Conservation (phyloP, 1,140 invertebrate genomes). For the Neodiprion virginianus region DNA sequence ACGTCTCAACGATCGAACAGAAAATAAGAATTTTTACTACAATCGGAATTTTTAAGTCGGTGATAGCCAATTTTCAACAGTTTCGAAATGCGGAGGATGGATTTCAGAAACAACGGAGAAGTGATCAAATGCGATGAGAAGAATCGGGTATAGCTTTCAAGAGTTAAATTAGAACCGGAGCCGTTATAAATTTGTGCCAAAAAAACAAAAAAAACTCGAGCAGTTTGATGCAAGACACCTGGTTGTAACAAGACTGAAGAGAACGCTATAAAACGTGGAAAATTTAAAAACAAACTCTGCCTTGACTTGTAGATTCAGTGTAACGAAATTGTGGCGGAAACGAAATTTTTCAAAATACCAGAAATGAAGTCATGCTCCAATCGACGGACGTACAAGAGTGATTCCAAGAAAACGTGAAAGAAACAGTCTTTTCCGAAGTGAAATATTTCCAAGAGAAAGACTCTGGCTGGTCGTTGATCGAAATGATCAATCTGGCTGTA, state of each 20-base stretch:
- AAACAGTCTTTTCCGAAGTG: too few species aligned
- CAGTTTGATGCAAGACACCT: neutral
- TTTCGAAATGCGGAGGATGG: neutral
- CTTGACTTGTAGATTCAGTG: constrained; percentile 6
- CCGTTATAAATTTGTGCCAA: neutral
- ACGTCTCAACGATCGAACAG: neutral
- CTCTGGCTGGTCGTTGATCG: too few species aligned
- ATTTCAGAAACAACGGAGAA: neutral
- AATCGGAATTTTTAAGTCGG: constrained; percentile 4
- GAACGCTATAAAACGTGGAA: neutral
- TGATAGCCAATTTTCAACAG: constrained; percentile 4
- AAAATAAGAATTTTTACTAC: constrained; percentile 11
- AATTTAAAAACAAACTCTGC: neutral
- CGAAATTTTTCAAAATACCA: constrained; percentile 10
- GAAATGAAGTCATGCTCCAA: neutral
- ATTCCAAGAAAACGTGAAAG: neutral
- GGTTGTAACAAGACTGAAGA: neutral
- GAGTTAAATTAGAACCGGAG: too few species aligned
- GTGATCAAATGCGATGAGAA: too few species aligned
- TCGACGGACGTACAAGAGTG: neutral
- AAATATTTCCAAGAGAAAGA: too few species aligned
- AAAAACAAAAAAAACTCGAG: neutral
- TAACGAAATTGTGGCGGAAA: neutral
- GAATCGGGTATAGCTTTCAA: too few species aligned
- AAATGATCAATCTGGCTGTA: too few species aligned